Conservation (phyloP, 37 sponge, comb jelly and placozoan species). For the Eunapius fragilis region DNA sequence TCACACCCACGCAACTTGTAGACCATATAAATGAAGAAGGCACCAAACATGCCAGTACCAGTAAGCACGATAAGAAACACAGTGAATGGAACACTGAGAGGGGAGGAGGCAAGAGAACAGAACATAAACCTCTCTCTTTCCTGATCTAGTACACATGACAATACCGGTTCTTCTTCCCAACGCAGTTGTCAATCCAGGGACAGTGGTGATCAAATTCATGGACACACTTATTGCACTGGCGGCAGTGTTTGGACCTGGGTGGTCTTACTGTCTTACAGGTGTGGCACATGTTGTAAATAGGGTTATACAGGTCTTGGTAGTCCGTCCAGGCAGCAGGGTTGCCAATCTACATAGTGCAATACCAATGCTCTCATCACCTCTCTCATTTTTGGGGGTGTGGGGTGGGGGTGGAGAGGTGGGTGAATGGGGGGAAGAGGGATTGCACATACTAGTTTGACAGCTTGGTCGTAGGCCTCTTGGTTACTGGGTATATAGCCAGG, state of each 20-base stretch:
- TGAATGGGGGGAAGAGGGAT: neutral
- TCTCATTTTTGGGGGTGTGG: neutral
- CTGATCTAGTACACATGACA: too few species aligned
- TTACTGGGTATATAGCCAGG: slow-evolving; percentile 77
- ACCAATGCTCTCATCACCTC: neutral
- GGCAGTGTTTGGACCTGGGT: slow-evolving; percentile 86
- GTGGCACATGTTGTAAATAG: slow-evolving; percentile 88
- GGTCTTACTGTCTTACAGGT: slow-evolving; percentile 86
- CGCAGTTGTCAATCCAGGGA: slow-evolving; percentile 89
- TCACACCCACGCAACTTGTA: slow-evolving; percentile 37
- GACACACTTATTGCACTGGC: slow-evolving; percentile 85
- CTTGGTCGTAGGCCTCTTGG: slow-evolving; percentile 72
- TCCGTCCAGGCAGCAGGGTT: slow-evolving; percentile 77
- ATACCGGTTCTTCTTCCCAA: slow-evolving; percentile 85
- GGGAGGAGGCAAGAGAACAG: neutral
- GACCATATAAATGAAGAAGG: slow-evolving; percentile 44
- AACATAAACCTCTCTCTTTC: neutral
- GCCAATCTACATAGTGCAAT: too few species aligned
- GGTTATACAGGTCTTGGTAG: slow-evolving; percentile 81
- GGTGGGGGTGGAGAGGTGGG: neutral
- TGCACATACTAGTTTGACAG: slow-evolving; percentile 67
- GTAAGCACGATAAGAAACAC: slow-evolving; percentile 65
- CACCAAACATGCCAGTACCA: slow-evolving; percentile 47
- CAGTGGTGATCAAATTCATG: slow-evolving; percentile 94
- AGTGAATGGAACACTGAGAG: slow-evolving; percentile 75